Base-by-base conservation (phyloP, 30 jellyfish, hydroid and myxozoan species). In the Clytia hemisphaerica region DNA sequence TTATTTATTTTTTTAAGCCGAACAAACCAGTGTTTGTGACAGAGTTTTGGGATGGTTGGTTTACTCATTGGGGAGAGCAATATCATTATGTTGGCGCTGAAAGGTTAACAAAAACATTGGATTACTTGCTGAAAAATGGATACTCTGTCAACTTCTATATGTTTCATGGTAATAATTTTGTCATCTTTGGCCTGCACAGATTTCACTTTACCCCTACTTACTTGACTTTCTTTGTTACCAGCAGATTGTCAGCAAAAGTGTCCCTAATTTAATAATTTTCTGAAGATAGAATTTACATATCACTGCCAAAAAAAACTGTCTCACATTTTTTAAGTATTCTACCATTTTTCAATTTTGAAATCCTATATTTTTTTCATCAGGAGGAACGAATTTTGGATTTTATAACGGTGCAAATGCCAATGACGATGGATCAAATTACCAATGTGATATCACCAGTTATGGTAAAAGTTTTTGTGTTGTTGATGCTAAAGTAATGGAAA, bases 21-120 rank as follows among this genome's bases (percentile, higher is more conserved):
- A 53, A 72, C 47, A 73, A 25, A 47, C 94, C 98, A 22, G 75
- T 88, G 2, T 88, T 88, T 48, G 97, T 88, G 59, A 75, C 98
- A 55, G 98, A 89, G 64, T 89, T 89, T 40, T 89, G 98, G 98
- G 75, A 82, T 30, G 98, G 98, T 14, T 89, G 98, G 98, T 89
- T 89, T 57, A 93, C 81, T 72, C 98, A 89, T 51, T 89, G 98
- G 98, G 95, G 94, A 2, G 98, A 89, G 57, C 70, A 89, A 38
- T 93, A 89, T 69, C 98, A 89, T 53, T 58, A 37, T 2, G 95
- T 82, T 12, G 72, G 76, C n/a, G 62, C 9, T 31, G 68, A 81
- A 12, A 67, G 58, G 16, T 44, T 82, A 14, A 78, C 49, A 37
- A 66, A 58, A 22, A 79, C 85, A 0, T 60, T 89, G 70, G 49